Evolutionary conservation across 1,140 invertebrate species (phyloP), one percentile per base, ranked within the genome.

Genomic region (Aporrectodea caliginosa): DNA sequence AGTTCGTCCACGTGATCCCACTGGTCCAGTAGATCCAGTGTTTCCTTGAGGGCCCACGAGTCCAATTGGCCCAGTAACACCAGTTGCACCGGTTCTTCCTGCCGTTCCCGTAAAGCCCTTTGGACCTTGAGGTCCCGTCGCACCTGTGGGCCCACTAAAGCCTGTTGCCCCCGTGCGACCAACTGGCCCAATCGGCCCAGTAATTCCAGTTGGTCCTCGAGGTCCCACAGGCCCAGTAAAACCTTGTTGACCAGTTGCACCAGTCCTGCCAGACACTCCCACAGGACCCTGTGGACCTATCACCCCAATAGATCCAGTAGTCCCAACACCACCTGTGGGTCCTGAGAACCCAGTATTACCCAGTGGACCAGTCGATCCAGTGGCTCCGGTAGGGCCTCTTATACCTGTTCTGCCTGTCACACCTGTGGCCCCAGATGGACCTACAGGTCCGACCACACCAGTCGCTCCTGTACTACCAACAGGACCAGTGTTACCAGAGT

Each of bases 281-380:
- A 69, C 73, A 27, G 34, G 35, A 73, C 80, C 80, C n/a, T 27
- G n/a, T 14, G 34, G 30, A n/a, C 80, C 80, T 58, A 58, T 35
- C n/a, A 72, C 16, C 22, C 77, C 77, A 0, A 68, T 78, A 35
- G 30, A 32, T 2, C 80, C 77, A 33, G 76, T 78, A 30, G 29
- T 69, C 32, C 80, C 80, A 33, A 34, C 30, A 43, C 29, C 31
- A 1, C 80, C 80, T 74, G 75, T 33, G 27, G 75, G 69, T 29
- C 79, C 79, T 6, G 69, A 78, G 30, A 58, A 31, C 29, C 79
- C 79, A 35, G 69, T 78, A 1, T n/a, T n/a, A 16, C 79, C 79
- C 1, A 31, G 33, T 22, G 30, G 32, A 70, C 79, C 79, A 71
- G 58, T 32, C n/a, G 30, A n/a, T 68, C 79, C 79, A 30, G 79